Evolutionary conservation across 2,797 vertebrate genomes (phyloP), one percentile per base, ranked within the genome.

Genomic region (Chiroxiphia lanceolata): DNA sequence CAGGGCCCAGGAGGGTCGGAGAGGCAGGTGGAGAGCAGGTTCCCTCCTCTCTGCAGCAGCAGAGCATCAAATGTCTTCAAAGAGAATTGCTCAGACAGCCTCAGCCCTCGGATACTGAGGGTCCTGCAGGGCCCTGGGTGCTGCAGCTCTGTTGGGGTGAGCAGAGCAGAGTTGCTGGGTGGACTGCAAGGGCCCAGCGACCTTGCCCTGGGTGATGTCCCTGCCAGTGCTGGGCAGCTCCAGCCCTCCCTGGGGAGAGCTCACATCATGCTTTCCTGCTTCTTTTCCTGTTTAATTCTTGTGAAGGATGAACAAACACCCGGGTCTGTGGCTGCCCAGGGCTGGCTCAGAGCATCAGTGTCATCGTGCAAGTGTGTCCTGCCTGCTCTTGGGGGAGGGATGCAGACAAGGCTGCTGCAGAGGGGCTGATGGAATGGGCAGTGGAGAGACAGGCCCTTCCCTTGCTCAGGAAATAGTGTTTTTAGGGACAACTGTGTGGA

Each of bases 1-100:
- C 22, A 50, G 45, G 25, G 72, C 76, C 56, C 42, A 9, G 82
- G 42, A 74, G 63, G 85, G 42, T 11, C 0, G 3, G 47, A 34
- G 42, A 53, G 26, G 17, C 0, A 0, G 10, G 34, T 3, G 1
- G 40, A 67, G 51, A 45, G 20, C 0, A 17, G 38, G 18, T 13
- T 56, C 36, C 26, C 15, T 86, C 56, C 72, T 57, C 54, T 78
- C 67, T 26, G 31, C n/a, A 12, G 12, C 61, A 75, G 79, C 38
- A 33, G 29, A 82, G n/a, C 57, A 54, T 34, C 27, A 40, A 23
- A 47, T 7, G 47, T 11, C 81, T 64, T 48, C 65, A 82, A 63
- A 78, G 45, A 68, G 48, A 70, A 74, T 57, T 27, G 51, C 56
- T 81, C 76, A 61, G 70, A 63, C 70, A 48, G 70, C 50, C 31